Base-by-base conservation (phyloP, 2,888 invertebrate genomes). In the Saturnia japonica region DNA sequence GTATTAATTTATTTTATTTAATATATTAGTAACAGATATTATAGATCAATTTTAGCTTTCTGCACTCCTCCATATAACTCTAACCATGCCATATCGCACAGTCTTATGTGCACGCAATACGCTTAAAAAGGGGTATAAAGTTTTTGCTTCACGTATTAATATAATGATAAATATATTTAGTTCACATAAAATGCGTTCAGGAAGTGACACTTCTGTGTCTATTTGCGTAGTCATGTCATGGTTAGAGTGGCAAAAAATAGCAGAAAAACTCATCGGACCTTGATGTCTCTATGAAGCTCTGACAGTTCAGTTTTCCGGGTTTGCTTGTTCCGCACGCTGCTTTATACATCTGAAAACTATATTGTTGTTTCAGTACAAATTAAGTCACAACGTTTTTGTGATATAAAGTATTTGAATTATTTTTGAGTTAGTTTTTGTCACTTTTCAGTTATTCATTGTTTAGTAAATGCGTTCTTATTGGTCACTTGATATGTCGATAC, bases 161-260 rank as follows among this genome's bases (percentile, higher is more conserved):
- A n/a, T n/a, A n/a, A n/a, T n/a, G n/a, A n/a, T 40, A 8, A n/a
- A 40, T 64, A 64, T n/a, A 19, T 64, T 43, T 25, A 42, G 66
- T 28, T n/a, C 47, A 40, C 34, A 40, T 43, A 54, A 60, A 43
- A 69, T 34, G 54, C 67, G 51, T 28, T 43, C 51, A 54, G 67
- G 70, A 70, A 70, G 40, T 42, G 25, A 43, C 43, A 19, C 42
- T 25, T 64, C 73, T 73, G 75, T 71, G 67, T 76, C 71, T 76
- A 74, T 75, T 75, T 77, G 74, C 74, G 78, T 78, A 73, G 70
- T 70, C 75, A 68, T 76, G 73, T 74, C 76, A 75, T 80, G 73
- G 42, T 7, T 19, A 45, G 34, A 34, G 40, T 70, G 28, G 74
- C 69, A 78, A 76, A 64, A 70, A 72, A 69, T 60, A 34, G 19